Conservation (phyloP, 2,888 invertebrate species). For the Ectemnius continuus region DNA sequence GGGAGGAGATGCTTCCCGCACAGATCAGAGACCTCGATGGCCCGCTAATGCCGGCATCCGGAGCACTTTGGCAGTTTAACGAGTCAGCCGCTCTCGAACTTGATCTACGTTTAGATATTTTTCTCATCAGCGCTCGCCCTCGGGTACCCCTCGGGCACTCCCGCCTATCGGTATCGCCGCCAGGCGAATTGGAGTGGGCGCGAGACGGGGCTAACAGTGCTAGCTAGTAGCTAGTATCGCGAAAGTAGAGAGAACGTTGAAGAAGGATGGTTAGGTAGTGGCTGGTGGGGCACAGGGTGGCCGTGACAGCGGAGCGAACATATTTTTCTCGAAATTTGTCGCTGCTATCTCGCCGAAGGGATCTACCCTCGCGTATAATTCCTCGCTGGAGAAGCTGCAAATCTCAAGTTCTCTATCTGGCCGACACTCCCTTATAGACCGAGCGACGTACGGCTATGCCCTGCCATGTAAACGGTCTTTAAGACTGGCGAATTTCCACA, state of each 20-base stretch:
- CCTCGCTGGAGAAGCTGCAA: slow-evolving; percentile 79
- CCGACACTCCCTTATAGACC: slow-evolving; percentile 28
- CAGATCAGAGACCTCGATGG: slow-evolving; percentile 36
- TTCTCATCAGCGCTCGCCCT: slow-evolving; percentile 69
- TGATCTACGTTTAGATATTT: slow-evolving; percentile 77
- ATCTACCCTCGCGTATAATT: slow-evolving; percentile 76
- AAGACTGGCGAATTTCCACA: neutral
- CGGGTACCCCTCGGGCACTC: too few species aligned
- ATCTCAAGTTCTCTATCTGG: slow-evolving; percentile 67
- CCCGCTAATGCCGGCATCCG: slow-evolving; percentile 55
- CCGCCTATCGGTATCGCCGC: too few species aligned
- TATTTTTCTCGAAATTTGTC: slow-evolving; percentile 77
- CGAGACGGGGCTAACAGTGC: slow-evolving; percentile 65
- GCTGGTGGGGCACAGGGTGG: slow-evolving; percentile 38
- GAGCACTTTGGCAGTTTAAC: slow-evolving; percentile 67
- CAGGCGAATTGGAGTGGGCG: slow-evolving; percentile 25
- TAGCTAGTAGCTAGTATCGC: too few species aligned
- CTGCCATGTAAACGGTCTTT: neutral
- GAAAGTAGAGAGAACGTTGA: too few species aligned
- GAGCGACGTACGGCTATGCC: too few species aligned
- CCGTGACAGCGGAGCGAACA: slow-evolving; percentile 61
- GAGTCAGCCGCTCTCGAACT: slow-evolving; percentile 66
- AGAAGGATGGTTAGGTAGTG: neutral
- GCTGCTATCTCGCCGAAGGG: slow-evolving; percentile 71
- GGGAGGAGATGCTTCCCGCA: slow-evolving; percentile 21